Percentiles rank a stretch among this genome's conserved stretches.
phyloP scores from a whole-genome alignment of 2,797 vertebrate species.

The Clangula hyemalis region DNA sequence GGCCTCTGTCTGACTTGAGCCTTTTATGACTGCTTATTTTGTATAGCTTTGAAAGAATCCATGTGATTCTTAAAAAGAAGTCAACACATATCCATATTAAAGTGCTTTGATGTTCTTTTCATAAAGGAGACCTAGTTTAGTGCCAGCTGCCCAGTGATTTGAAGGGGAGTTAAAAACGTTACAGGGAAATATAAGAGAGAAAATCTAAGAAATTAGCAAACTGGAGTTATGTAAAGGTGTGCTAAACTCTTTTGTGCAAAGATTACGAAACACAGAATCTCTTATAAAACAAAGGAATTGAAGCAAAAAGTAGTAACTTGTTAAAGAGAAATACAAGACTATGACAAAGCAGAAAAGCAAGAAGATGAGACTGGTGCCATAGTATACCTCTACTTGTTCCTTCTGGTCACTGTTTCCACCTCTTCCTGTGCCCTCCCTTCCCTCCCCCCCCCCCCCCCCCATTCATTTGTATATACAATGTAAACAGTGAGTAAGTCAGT shows the following conservation, averaged over 20 bases:
- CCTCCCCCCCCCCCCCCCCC: neutral
- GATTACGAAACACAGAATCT: conserved; percentile 30
- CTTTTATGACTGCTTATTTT: neutral
- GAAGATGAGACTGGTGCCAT: neutral
- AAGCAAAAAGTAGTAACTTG: neutral
- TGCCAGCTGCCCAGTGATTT: conserved; percentile 8
- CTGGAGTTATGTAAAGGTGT: neutral
- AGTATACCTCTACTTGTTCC: neutral
- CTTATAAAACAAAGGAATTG: conserved; percentile 20
- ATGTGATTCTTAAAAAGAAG: conserved; percentile 2
- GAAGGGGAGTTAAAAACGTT: conserved; percentile 18
- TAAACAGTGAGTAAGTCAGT: neutral
- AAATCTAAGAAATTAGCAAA: conserved; percentile 43
- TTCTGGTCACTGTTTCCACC: neutral
- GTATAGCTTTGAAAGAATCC: neutral
- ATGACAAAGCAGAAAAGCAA: neutral
- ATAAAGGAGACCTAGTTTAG: neutral
- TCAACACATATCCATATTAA: neutral
- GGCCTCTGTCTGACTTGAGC: conserved; percentile 1
- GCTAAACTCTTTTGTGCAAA: neutral
- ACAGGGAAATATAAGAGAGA: conserved; percentile 39
- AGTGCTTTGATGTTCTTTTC: neutral
- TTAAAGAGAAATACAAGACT: neutral
- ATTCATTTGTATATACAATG: neutral
- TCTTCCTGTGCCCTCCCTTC: neutral